A percentile compares a stretch with the other conserved stretches of the same genome.
phyloP scores from a whole-genome alignment of 1,140 invertebrate genomes.

The Planococcus citri region DNA sequence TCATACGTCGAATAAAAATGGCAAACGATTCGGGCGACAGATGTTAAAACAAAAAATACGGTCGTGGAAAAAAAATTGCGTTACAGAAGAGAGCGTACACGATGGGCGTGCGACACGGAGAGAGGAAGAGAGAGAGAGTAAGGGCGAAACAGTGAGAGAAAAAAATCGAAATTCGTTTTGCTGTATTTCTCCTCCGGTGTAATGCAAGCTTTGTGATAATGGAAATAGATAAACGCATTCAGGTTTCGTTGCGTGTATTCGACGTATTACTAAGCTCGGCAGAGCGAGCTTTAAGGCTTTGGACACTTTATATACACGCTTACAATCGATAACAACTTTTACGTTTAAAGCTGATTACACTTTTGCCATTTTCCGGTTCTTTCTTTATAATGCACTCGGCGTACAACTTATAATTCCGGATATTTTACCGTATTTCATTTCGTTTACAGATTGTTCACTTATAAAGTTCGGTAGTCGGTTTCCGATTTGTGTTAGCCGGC shows the following conservation, averaged over 20 bases:
- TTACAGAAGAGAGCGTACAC: too few relatives aligned
- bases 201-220: conserved; percentile 3
- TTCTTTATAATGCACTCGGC: not conserved
- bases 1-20: too few relatives aligned
- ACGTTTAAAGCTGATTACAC: conserved; percentile 1
- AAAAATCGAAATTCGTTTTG: not conserved
- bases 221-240: conserved; percentile 6
- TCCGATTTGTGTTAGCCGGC: not conserved
- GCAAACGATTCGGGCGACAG: too few relatives aligned
- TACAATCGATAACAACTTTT: conserved; percentile 7
- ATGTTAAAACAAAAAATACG: too few relatives aligned
- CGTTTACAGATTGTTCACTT: conserved; percentile 6
- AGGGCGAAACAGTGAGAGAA: not conserved
- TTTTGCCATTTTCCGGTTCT: conserved; percentile 6
- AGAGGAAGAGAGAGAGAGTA: too few relatives aligned
- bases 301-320: conserved; percentile 6
- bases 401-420: conserved; percentile 3
- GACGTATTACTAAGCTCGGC: not conserved
- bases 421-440: not conserved
- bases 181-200: not conserved
- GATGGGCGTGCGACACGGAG: too few relatives aligned
- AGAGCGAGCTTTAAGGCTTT: not conserved
- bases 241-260: conserved; percentile 2
- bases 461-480: not conserved
- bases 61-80: too few relatives aligned